Base-by-base conservation (phyloP, 2,888 invertebrate genomes). In the Oeneis ivallda region DNA sequence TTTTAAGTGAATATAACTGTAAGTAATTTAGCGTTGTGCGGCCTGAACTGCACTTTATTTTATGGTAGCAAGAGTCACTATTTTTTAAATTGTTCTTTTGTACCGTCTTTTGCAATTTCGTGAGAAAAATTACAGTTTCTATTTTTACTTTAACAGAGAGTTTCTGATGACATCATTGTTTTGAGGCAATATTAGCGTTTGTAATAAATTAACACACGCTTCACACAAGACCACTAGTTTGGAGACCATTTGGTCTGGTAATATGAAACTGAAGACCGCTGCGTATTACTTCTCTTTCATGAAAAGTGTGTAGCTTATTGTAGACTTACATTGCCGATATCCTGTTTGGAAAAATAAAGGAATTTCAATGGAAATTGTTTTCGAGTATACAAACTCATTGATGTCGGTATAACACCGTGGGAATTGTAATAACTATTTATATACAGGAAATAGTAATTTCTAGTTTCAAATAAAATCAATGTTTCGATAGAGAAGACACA, bases 321-420 rank as follows among this genome's bases (percentile, higher is more conserved):
- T 15, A 43, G 34, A 62, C 11, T 32, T 34, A 53, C 43, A 62
- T 62, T 62, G 62, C 54, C 34, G 63, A 59, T 54, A 62, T 70
- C 69, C 69, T 67, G 70, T 69, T 70, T 70, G 53, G 63, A 65
- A 70, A 69, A 69, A 54, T 61, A 60, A 58, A 43, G 53, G 34
- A 49, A 19, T 62, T 63, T 68, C 60, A 70, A 70, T 70, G 61
- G 58, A 45, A 65, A 41, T 37, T 70, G 65, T 67, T 66, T 64
- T 53, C 47, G 43, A 41, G 54, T 58, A 60, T 19, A 59, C 52
- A 59, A 59, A 53, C 47, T 45, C 45, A 43, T 39, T 60, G 54
- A 54, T 47, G 54, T 65, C 43, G 39, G 19, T 4, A 47, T 34
- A 60, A 54, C n/a, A 49, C 19, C 17, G 53, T 65, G 49, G 49